A percentile compares a stretch with the other conserved stretches of the same genome.
These are phyloP conservation scores for Limnephilus auricula DNA, from an alignment of 2,888 invertebrate genomes.

Conservation along the genomic window DNA sequence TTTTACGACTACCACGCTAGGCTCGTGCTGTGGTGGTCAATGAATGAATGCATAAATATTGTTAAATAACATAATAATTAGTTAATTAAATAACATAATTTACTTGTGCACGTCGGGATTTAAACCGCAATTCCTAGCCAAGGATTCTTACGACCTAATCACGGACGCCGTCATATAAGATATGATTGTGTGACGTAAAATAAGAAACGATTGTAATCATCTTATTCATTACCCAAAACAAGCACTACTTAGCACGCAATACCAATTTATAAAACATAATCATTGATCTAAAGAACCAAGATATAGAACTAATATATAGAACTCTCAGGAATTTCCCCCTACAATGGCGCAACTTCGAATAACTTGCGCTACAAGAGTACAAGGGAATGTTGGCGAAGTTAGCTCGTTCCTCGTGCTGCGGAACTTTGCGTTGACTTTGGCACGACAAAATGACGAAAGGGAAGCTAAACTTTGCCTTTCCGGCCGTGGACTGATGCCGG, in stretches of 20 bases:
- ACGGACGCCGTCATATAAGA: too few species aligned
- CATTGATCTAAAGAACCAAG: background rate
- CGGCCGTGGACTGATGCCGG: constrained; percentile 11
- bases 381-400: constrained; percentile 5
- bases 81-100: too few species aligned
- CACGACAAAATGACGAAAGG: constrained; percentile 12
- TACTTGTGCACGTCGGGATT: too few species aligned
- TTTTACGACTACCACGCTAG: too few species aligned
- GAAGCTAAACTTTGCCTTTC: constrained; percentile 21
- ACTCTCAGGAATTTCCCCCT: background rate
- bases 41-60: too few species aligned
- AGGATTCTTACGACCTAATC: too few species aligned
- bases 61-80: too few species aligned
- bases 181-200: too few species aligned
- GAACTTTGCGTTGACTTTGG: constrained; percentile 23
- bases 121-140: too few species aligned
- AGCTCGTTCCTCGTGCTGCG: background rate
- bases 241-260: background rate
- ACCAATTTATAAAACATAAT: background rate
- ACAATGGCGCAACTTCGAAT: background rate
- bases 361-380: background rate
- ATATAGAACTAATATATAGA: background rate
- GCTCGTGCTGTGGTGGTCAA: too few species aligned
- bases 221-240: background rate
- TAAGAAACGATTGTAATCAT: background rate